Base-by-base conservation (phyloP, 2,888 invertebrate species). In the Dioctria rufipes region DNA sequence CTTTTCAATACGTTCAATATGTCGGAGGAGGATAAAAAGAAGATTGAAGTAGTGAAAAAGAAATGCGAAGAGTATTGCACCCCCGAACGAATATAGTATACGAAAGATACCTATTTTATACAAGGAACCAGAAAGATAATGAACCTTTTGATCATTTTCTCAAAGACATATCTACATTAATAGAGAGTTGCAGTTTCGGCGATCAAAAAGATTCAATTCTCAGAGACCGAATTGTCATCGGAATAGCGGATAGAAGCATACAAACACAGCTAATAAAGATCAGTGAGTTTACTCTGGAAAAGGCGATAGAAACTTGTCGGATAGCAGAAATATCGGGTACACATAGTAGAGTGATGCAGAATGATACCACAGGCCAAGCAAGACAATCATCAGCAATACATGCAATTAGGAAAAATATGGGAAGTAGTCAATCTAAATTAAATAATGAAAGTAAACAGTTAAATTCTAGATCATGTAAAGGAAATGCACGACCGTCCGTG, bases 81-180 rank as follows among this genome's bases (percentile, higher is more conserved):
- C 61, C 61, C 25, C 61, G 61, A 25, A 25, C 25, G 25, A 25
- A 25, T 25, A 25, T 25, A 25, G 25, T 25, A 25, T 25, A 25
- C 25, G 61, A 61, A 39, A 11, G 61, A 5, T 61, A 61, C 61
- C 3, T 88, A 83, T 89, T 88, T 80, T 87, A 86, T 84, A 88
- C 87, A 8, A 88, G 87, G 85, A 88, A 88, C 13, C 86, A 85
- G 40, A 42, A 13, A 25, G 25, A 25, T 25, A 25, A 25, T 25
- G 25, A 25, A 25, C 25, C 25, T 25, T 25, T 25, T 25, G 25
- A 25, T 25, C 25, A 25, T 25, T 25, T 25, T 25, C 25, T 25
- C 25, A 25, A 25, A 25, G 25, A 25, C 25, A 25, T 25, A 25
- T 25, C 25, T 25, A 25, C 25, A 25, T 25, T 25, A 25, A 25